phyloP scores from a whole-genome alignment of 2,888 invertebrate genomes.

The Trypoxylon attenuatum region DNA sequence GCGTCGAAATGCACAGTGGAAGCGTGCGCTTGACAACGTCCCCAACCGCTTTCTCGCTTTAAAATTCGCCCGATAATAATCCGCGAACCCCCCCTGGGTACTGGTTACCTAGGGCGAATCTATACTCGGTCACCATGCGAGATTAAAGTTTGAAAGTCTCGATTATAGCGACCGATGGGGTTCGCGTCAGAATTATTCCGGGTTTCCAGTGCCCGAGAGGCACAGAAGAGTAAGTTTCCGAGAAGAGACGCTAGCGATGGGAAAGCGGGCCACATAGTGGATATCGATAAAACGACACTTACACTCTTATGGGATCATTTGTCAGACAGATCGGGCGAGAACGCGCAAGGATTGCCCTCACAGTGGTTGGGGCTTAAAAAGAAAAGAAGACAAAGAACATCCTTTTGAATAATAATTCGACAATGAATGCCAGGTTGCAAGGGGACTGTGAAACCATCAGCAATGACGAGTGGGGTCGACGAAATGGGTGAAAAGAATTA shows the following conservation, averaged over 20 bases:
- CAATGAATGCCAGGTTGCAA: neutral
- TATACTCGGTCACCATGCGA: too few relatives aligned
- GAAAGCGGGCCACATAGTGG: too few relatives aligned
- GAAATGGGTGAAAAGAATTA: slow-evolving; percentile 35
- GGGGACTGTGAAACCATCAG: neutral
- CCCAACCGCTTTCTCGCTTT: slow-evolving; percentile 21
- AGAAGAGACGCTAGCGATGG: too few relatives aligned
- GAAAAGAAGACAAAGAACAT: slow-evolving; percentile 18
- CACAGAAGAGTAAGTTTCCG: too few relatives aligned
- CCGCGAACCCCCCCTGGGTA: too few relatives aligned
- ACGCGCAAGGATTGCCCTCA: slow-evolving; percentile 36
- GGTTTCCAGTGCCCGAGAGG: too few relatives aligned
- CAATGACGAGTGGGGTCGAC: neutral
- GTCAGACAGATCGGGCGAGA: slow-evolving; percentile 37
- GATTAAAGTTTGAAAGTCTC: too few relatives aligned
- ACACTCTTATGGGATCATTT: slow-evolving; percentile 22
- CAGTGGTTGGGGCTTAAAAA: neutral
- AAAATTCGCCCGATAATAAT: too few relatives aligned
- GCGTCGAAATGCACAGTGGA: slow-evolving; percentile 6
- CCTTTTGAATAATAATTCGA: slow-evolving; percentile 40
- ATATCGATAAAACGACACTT: slow-evolving; percentile 8
- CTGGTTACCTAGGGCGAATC: too few relatives aligned
- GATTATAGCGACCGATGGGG: too few relatives aligned
- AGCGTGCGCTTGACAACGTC: slow-evolving; percentile 36
- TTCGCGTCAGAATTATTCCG: too few relatives aligned